These are phyloP conservation scores for Numenius arquata DNA, from an alignment of 2,113 vertebrate genomes.

Conservation along the genomic window DNA sequence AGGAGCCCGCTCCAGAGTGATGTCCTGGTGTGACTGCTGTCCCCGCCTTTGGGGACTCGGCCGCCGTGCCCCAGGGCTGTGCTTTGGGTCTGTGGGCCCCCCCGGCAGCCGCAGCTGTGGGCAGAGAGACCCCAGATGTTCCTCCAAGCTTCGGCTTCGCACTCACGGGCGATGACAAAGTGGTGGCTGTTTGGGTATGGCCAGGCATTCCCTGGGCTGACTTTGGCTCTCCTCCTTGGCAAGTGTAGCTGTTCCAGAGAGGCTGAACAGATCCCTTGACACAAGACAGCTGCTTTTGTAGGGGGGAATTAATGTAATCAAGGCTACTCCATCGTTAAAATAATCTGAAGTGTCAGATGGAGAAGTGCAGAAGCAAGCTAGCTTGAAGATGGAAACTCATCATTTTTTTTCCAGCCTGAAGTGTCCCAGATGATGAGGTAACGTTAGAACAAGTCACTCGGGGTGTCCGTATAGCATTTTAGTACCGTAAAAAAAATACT, in stretches of 20 bases:
- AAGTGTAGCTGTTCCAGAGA: background rate
- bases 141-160: background rate
- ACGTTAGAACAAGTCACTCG: background rate
- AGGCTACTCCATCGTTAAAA: constrained; percentile 40
- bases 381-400: background rate
- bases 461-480: background rate
- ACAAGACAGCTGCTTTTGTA: constrained; percentile 33
- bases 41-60: rapidly evolving
- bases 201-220: background rate
- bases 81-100: rapidly evolving
- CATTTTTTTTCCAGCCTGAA: constrained; percentile 2
- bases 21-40: rapidly evolving
- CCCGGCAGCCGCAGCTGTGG: background rate
- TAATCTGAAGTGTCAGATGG: constrained; percentile 24
- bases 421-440: background rate
- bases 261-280: constrained; percentile 48
- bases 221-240: constrained; percentile 17
- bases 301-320: constrained; percentile 46
- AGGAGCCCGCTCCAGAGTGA: rapidly evolving
- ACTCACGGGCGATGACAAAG: background rate
- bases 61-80: rapidly evolving
- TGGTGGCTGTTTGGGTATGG: background rate
- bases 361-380: background rate
- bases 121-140: rapidly evolving
- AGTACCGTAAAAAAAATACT: background rate